Percentiles rank a stretch among this genome's conserved stretches.
Evolutionary conservation across 1,140 invertebrate genomes (phyloP).

Genomic region (Caenorhabditis brenneri): DNA sequence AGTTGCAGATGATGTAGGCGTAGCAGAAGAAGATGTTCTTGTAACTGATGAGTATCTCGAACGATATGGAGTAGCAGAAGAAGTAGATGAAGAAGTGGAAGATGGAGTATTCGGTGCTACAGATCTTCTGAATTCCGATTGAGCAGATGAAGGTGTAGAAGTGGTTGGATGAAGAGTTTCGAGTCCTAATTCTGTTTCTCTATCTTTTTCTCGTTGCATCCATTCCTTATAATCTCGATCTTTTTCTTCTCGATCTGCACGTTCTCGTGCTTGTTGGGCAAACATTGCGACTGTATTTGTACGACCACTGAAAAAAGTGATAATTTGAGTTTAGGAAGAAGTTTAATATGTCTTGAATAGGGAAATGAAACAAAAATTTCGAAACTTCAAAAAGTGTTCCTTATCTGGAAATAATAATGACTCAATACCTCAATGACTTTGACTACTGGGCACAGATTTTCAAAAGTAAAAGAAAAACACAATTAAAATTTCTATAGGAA

Average conservation of each 20-base stretch:
- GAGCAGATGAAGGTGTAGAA: not conserved
- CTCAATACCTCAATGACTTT: too few relatives aligned
- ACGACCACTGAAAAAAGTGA: not conserved
- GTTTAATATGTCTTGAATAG: not conserved
- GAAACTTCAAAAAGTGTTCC: slow-evolving; percentile 30
- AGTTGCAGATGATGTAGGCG: not conserved
- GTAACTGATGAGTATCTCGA: slow-evolving; percentile 9
- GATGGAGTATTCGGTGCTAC: not conserved
- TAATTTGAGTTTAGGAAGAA: not conserved
- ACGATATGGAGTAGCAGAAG: not conserved
- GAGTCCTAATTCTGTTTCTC: slow-evolving; percentile 4
- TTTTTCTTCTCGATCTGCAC: slow-evolving; percentile 45
- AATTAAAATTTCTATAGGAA: not conserved
- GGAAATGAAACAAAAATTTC: too few relatives aligned
- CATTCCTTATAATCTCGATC: slow-evolving; percentile 47
- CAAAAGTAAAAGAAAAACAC: too few relatives aligned
- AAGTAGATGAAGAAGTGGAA: not conserved
- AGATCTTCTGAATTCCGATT: not conserved
- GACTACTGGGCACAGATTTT: too few relatives aligned
- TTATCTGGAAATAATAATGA: slow-evolving; percentile 33
- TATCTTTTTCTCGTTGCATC: slow-evolving; percentile 44
- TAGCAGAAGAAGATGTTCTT: not conserved
- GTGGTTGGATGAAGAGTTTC: not conserved
- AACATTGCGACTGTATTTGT: slow-evolving; percentile 19
- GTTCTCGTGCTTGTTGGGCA: slow-evolving; percentile 40